These are phyloP conservation scores for Ypsolopha sequella DNA, from an alignment of 2,888 invertebrate species.

Conservation along the genomic window DNA sequence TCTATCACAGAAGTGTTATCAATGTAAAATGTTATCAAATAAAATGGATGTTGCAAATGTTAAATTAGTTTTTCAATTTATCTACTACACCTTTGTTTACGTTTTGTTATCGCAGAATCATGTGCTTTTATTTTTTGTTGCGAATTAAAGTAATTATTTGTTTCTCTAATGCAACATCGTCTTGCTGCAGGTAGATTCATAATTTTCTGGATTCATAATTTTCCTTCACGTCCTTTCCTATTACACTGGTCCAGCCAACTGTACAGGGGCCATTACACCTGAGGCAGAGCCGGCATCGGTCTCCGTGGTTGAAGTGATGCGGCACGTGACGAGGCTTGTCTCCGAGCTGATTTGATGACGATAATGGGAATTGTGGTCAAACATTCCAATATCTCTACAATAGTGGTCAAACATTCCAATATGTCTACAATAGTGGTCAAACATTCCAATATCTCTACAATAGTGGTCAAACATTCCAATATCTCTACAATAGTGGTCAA, in stretches of 20 bases:
- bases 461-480: too few relatives aligned
- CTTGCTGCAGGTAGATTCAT: background rate
- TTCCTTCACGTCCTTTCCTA: too few relatives aligned
- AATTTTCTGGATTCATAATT: background rate
- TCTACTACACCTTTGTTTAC: conserved; percentile 11
- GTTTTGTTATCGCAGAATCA: conserved; percentile 25
- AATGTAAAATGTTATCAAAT: conserved; percentile 8
- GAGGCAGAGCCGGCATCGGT: too few relatives aligned
- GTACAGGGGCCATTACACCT: background rate
- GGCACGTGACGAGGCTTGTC: too few relatives aligned
- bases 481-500: too few relatives aligned
- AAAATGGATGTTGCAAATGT: conserved; percentile 9
- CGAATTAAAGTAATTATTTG: background rate
- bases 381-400: too few relatives aligned
- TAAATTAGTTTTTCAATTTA: conserved; percentile 20
- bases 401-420: too few relatives aligned
- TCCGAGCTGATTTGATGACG: too few relatives aligned
- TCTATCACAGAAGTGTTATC: conserved; percentile 9
- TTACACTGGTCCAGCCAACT: background rate
- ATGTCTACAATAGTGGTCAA: too few relatives aligned
- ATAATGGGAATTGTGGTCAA: too few relatives aligned
- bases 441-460: too few relatives aligned
- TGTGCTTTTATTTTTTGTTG: conserved; percentile 16
- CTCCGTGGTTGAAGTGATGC: too few relatives aligned
- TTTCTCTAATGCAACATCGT: background rate